Base-by-base conservation (phyloP, 2,797 vertebrate species). In the Crotalus adamanteus region DNA sequence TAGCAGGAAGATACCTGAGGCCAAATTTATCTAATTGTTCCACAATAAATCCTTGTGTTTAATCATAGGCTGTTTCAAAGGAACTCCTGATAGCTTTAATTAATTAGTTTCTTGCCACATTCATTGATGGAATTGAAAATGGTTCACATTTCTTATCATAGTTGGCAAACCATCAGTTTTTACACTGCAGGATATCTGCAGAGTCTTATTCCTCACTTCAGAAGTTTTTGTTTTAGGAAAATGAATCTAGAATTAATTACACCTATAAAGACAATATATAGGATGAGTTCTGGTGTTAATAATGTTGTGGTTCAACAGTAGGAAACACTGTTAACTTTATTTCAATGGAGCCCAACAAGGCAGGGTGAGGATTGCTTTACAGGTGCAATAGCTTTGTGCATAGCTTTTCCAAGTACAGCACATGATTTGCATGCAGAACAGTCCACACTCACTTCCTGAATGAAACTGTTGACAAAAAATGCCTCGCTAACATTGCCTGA, bases 11-110 rank as follows among this genome's bases (percentile, higher is more conserved):
- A 94, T 86, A 96, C 87, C 95, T 65, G 59, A 96, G 96, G 95
- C 94, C 93, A 97, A 96, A 97, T 95, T 96, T 95, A 95, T 90
- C 91, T 95, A 94, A 96, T 88, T 96, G 92, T 96, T 97, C 90
- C 92, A 91, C 0, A 6, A 95, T 90, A 97, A 97, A 96, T 94
- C 86, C 90, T 91, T 92, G 53, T 31, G 60, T 96, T 97, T 97
- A 97, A 97, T 96, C 95, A 96, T 92, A 96, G 90, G 60, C 83
- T 95, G 92, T 51, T 94, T 96, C 94, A 95, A 92, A 96, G 83
- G 51, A 97, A 95, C 90, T 96, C 95, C 92, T 56, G 0, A 53
- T 20, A 91, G 92, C 95, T 97, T 96, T 90, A 95, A 97, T 95
- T 96, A 95, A 97, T 96, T 96, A 96, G 88, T 92, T 96, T 93